Percentiles rank a stretch among this genome's conserved stretches.
These are phyloP conservation scores for Habropoda laboriosa DNA, from an alignment of 1,140 invertebrate species.

Conservation along the genomic window DNA sequence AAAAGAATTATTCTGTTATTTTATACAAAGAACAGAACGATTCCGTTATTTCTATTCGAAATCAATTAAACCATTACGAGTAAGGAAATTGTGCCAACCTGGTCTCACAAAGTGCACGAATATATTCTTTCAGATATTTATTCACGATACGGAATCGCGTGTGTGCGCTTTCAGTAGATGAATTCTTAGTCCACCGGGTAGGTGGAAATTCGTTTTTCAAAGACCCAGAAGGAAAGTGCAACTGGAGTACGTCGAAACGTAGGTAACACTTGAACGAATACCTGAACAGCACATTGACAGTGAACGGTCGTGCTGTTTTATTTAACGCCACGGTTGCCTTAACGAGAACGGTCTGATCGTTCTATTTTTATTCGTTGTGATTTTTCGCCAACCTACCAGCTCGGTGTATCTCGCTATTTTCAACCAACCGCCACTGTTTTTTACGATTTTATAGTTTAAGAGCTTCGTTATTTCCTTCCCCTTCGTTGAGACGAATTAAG, in stretches of 20 bases:
- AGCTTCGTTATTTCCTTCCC: background rate
- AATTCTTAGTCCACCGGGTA: background rate
- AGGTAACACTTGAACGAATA: background rate
- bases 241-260: background rate
- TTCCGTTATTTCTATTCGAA: no score
- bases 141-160: background rate
- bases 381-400: background rate
- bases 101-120: no score
- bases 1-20: no score
- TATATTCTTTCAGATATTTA: background rate
- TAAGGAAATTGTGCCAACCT: no score
- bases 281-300: background rate
- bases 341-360: background rate
- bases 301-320: conserved; percentile 1
- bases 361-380: background rate
- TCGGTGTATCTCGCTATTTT: background rate
- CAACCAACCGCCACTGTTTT: background rate
- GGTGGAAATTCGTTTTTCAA: background rate
- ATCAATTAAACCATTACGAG: no score
- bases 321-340: conserved; percentile 4
- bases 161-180: background rate
- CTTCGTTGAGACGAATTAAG: no score
- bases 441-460: background rate
- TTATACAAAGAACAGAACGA: no score
- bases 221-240: background rate